These are phyloP conservation scores for Perithous albicinctus DNA, from an alignment of 2,888 invertebrate species.

Conservation along the genomic window DNA sequence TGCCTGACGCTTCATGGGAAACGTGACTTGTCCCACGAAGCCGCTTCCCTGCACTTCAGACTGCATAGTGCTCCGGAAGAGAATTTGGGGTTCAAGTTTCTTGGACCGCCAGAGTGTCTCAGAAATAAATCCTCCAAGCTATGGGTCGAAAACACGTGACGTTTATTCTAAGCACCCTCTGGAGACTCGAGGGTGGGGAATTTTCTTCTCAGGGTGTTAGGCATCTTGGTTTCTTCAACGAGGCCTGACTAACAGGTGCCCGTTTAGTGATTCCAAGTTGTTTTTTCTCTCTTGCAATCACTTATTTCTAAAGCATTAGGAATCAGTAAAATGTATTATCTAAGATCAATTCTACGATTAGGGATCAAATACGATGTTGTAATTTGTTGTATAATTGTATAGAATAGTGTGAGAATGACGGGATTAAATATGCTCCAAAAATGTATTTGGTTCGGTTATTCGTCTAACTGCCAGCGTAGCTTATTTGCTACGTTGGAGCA, in stretches of 20 bases:
- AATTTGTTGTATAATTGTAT: not conserved
- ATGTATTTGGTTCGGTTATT: too few species aligned
- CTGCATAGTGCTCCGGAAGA: conserved; percentile 27
- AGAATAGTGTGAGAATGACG: too few species aligned
- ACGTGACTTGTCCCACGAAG: conserved; percentile 31
- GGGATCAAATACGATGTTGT: too few species aligned
- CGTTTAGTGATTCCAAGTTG: not conserved
- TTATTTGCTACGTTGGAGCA: too few species aligned
- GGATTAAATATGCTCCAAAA: too few species aligned
- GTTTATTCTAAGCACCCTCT: conserved; percentile 46
- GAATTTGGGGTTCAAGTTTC: conserved; percentile 41
- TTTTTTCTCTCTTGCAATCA: not conserved
- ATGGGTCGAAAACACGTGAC: conserved; percentile 42
- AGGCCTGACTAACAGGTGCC: conserved; percentile 37
- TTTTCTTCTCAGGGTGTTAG: conserved; percentile 23
- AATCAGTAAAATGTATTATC: not conserved
- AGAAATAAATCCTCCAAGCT: conserved; percentile 57
- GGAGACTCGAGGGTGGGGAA: conserved; percentile 56
- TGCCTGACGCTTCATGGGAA: not conserved
- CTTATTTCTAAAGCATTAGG: not conserved
- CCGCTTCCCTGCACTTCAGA: conserved; percentile 25
- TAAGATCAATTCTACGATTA: too few species aligned
- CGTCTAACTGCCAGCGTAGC: too few species aligned
- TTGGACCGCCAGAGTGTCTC: not conserved
- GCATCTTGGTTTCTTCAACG: conserved; percentile 16